Evolutionary conservation across 2,888 invertebrate genomes (phyloP).

Genomic region (Anthrax anthrax): DNA sequence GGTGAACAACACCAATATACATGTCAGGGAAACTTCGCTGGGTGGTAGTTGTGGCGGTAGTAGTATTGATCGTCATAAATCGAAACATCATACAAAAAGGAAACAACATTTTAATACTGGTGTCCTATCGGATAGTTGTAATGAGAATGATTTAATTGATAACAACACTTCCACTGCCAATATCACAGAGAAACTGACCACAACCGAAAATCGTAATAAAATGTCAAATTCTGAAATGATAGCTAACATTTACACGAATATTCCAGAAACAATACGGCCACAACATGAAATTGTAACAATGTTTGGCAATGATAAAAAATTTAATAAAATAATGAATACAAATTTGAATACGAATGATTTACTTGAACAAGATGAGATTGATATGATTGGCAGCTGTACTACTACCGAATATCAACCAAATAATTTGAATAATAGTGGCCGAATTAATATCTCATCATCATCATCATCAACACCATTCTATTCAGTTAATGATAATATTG

Average conservation of each 20-base stretch:
- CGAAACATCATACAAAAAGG: constrained; percentile 15
- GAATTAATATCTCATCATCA: no score
- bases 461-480: no score
- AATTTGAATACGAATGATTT: constrained; percentile 24
- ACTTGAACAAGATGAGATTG: constrained; percentile 26
- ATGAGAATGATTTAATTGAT: constrained; percentile 35
- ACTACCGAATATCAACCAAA: no score
- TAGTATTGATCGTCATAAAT: no score
- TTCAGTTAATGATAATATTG: constrained; percentile 30
- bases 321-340: constrained; percentile 19
- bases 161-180: constrained; percentile 10
- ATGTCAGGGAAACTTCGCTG: constrained; percentile 30
- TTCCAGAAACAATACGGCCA: constrained; percentile 45
- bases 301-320: constrained; percentile 21
- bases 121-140: constrained; percentile 48
- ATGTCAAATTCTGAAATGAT: constrained; percentile 35
- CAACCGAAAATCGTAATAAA: constrained; percentile 24
- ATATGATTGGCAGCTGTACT: constrained; percentile 14
- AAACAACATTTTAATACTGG: constrained; percentile 47
- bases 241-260: constrained; percentile 49
- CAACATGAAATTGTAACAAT: constrained; percentile 40
- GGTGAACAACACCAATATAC: constrained; percentile 68
- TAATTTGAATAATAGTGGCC: constrained; percentile 23
- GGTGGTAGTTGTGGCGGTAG: constrained; percentile 8
- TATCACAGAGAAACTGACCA: no score